Evolutionary conservation across 2,888 invertebrate species (phyloP), one percentile per base, ranked within the genome.

Genomic region (Cheilosia urbana): DNA sequence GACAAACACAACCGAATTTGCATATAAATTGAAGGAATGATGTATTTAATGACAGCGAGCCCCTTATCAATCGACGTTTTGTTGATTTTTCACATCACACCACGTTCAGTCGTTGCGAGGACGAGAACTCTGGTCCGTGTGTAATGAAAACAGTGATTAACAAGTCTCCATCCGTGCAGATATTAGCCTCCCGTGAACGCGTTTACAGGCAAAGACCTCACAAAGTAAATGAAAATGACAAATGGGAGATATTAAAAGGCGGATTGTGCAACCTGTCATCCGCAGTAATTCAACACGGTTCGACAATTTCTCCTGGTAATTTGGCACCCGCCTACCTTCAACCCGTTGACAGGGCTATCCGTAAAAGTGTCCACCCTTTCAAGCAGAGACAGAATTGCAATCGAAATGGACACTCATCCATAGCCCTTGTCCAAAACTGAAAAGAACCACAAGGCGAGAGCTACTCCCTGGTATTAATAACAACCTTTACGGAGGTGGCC

Each of bases 21-120:
- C 84, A 85, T 85, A 71, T 81, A 85, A 85, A 85, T 85, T 76
- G 81, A 80, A 73, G 62, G 19, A 81, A 71, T 85, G 24, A 51
- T 27, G 21, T 66, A 71, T 71, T 76, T 80, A 66, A 85, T 65
- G 65, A 19, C 24, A 55, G 30, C 68, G 42, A 37, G 72, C 42
- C 51, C 58, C 62, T 78, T 24, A 49, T 66, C 40, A 11, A 15
- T 55, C 13, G 17, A 17, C 63, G 49, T n/a, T 53, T 69, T 24
- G 40, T 69, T 68, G 51, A 47, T 68, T 75, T 17, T 66, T 30
- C 19, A 21, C 53, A 51, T 11, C 9, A 42, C 17, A 4, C 21
- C 42, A 24, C 57, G 7, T 45, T 17, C 17, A 65, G 51, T 49
- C 58, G 51, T 19, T 72, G 24, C 11, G n/a, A 34, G 72, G 78